phyloP scores from a whole-genome alignment of 2,797 vertebrate species.

The Sternotherus odoratus region DNA sequence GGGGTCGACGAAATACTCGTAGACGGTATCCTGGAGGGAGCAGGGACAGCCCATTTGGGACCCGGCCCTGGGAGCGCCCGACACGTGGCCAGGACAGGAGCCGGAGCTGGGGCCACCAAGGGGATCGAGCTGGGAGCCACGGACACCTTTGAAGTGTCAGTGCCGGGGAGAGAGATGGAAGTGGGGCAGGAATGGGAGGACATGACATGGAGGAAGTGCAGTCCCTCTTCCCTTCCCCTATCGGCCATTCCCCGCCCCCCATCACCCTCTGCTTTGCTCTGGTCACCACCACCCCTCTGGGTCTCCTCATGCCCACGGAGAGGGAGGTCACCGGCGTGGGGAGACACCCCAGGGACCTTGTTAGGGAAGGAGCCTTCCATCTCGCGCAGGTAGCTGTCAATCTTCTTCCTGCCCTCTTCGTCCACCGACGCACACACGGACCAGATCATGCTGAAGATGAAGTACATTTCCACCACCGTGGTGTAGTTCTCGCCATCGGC shows the following conservation, averaged over 20 bases:
- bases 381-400: slow-evolving; percentile 85
- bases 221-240: background rate
- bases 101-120: too few relatives aligned
- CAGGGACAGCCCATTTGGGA: background rate
- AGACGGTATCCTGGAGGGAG: slow-evolving; percentile 86
- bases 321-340: too few relatives aligned
- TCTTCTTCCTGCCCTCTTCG: slow-evolving; percentile 86
- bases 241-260: background rate
- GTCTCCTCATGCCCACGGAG: too few relatives aligned
- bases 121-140: background rate
- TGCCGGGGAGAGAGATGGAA: too few relatives aligned
- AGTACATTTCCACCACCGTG: slow-evolving; percentile 83
- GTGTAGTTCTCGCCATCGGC: slow-evolving; percentile 75
- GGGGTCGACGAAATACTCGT: slow-evolving; percentile 90
- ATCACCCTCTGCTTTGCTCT: too few relatives aligned
- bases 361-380: slow-evolving; percentile 86
- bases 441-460: slow-evolving; percentile 89
- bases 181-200: background rate
- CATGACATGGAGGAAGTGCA: background rate
- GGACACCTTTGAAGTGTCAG: too few relatives aligned
- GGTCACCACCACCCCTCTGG: background rate
- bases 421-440: slow-evolving; percentile 87
- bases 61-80: too few relatives aligned
- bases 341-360: slow-evolving; percentile 76
- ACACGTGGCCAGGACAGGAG: too few relatives aligned